A percentile compares a stretch with the other conserved stretches of the same genome.
Conservation (phyloP, 1,140 invertebrate species). For the Drosophila fuyamai region DNA sequence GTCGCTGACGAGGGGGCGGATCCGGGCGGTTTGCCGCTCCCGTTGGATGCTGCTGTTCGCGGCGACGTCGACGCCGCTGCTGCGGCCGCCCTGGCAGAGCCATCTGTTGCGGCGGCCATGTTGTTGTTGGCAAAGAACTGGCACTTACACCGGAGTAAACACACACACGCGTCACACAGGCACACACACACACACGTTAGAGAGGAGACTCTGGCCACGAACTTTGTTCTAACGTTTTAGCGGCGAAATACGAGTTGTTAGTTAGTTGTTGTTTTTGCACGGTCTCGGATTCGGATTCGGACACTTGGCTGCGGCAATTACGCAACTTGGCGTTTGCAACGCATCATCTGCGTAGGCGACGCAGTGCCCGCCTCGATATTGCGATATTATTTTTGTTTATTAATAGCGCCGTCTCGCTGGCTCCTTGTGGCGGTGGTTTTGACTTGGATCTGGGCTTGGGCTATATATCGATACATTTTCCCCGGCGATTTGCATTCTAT, state of each 20-base stretch:
- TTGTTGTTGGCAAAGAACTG: constrained; percentile 35
- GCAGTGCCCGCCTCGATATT: constrained; percentile 16
- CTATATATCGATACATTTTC: constrained; percentile 63
- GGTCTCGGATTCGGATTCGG: constrained; percentile 4
- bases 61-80: constrained; percentile 43
- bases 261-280: constrained; percentile 9
- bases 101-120: constrained; percentile 79
- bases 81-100: constrained; percentile 54
- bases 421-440: constrained; percentile 17
- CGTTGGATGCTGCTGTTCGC: constrained; percentile 44
- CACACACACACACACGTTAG: constrained; percentile 18
- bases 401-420: constrained; percentile 49
- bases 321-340: constrained; percentile 72
- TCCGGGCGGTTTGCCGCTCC: constrained; percentile 46
- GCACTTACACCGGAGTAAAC: constrained; percentile 41
- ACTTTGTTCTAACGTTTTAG: constrained; percentile 47
- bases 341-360: constrained; percentile 56
- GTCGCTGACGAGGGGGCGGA: constrained; percentile 9
- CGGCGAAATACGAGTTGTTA: constrained; percentile 29
- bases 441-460: constrained; percentile 13
- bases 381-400: constrained; percentile 64
- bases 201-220: constrained; percentile 49
- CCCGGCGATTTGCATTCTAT: constrained; percentile 44
- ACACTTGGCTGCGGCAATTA: constrained; percentile 45
- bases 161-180: constrained; percentile 32